Conservation (phyloP, 2,797 vertebrate species). For the Paedocypris micromegethes region DNA sequence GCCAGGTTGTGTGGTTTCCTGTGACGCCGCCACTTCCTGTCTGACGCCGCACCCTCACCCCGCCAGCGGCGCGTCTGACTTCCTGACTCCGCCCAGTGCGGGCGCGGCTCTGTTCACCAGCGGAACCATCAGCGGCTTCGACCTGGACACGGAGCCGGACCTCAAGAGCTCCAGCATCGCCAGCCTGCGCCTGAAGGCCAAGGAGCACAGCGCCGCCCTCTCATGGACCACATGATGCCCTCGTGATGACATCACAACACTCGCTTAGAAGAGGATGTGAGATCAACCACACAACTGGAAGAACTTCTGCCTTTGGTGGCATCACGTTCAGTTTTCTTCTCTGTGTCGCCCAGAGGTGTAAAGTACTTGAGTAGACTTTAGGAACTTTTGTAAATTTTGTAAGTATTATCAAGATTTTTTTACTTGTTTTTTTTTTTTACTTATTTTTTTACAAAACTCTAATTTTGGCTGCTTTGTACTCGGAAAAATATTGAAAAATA, state of each 20-base stretch:
- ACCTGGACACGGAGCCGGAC: slow-evolving; percentile 93
- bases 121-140: slow-evolving; percentile 84
- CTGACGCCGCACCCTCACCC: slow-evolving; percentile 95
- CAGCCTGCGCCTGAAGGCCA: slow-evolving; percentile 94
- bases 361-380: too few relatives aligned
- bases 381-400: too few relatives aligned
- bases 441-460: too few relatives aligned
- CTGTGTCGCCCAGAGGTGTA: too few relatives aligned
- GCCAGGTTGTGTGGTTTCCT: slow-evolving; percentile 91
- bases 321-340: too few relatives aligned
- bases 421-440: too few relatives aligned
- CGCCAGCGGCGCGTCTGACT: slow-evolving; percentile 83
- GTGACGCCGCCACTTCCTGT: slow-evolving; percentile 88
- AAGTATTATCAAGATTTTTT: too few relatives aligned
- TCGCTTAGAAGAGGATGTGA: not conserved
- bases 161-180: slow-evolving; percentile 97
- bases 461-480: too few relatives aligned
- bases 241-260: slow-evolving; percentile 23
- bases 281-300: too few relatives aligned
- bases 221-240: slow-evolving; percentile 95
- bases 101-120: slow-evolving; percentile 85
- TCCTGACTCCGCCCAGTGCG: slow-evolving; percentile 80
- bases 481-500: too few relatives aligned
- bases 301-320: too few relatives aligned
- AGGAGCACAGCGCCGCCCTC: slow-evolving; percentile 98